Conservation (phyloP, 1,140 invertebrate species). For the honey bee (Apis mellifera) region DNA sequence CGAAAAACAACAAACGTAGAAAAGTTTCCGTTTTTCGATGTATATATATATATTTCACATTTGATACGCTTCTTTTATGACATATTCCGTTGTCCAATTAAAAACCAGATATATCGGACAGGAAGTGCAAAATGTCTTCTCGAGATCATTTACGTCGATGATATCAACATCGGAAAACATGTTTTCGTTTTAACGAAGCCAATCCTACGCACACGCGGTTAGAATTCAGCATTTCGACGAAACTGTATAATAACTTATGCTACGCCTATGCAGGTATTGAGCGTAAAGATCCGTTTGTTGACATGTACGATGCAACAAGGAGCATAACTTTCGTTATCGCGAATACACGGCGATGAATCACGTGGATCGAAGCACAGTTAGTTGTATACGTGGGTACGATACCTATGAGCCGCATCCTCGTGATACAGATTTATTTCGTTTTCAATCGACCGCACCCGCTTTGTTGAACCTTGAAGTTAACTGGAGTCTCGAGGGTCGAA, state of each 20-base stretch:
- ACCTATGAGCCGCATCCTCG: background rate
- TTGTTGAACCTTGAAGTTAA: too few relatives aligned
- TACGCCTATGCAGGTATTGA: constrained; percentile 43
- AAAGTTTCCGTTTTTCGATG: too few relatives aligned
- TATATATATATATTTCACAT: background rate
- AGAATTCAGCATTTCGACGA: constrained; percentile 39
- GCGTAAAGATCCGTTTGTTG: constrained; percentile 60
- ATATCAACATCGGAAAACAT: constrained; percentile 53
- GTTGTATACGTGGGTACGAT: constrained; percentile 3
- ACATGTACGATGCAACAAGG: constrained; percentile 68
- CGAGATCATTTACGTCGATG: constrained; percentile 13
- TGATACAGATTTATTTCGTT: constrained; percentile 14
- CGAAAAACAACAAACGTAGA: background rate
- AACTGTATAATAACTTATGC: constrained; percentile 70
- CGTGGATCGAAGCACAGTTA: constrained; percentile 4
- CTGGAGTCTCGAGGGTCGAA: too few relatives aligned
- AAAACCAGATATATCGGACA: constrained; percentile 35
- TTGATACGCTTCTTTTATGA: constrained; percentile 28
- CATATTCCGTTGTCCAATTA: constrained; percentile 40
- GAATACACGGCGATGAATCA: constrained; percentile 71
- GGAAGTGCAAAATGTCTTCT: constrained; percentile 6
- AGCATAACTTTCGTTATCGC: constrained; percentile 73
- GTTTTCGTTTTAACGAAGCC: constrained; percentile 71
- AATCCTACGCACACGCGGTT: constrained; percentile 20
- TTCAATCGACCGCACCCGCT: constrained; percentile 8